Percentiles rank a stretch among this genome's conserved stretches.
phyloP scores from a whole-genome alignment of 2,888 invertebrate genomes.

The Lasiommata megera region DNA sequence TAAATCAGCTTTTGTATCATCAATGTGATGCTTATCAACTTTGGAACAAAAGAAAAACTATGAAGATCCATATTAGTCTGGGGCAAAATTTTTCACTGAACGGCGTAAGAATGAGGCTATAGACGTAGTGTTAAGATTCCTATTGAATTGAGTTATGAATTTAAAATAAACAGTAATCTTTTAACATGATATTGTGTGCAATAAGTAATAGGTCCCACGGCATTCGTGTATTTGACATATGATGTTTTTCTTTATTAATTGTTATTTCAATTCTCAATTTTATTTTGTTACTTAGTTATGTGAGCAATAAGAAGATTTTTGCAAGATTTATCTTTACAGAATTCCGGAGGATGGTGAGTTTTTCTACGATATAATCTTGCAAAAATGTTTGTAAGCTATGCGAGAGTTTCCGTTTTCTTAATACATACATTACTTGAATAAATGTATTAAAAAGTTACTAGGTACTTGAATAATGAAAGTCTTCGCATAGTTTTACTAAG shows the following conservation, averaged over 20 bases:
- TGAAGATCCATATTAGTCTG: constrained; percentile 69
- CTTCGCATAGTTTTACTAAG: constrained; percentile 51
- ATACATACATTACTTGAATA: too few relatives aligned
- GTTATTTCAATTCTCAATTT: constrained; percentile 11
- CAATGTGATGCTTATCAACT: constrained; percentile 50
- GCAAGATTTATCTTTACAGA: constrained; percentile 74
- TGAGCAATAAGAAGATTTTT: constrained; percentile 62
- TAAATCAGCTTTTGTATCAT: constrained; percentile 63
- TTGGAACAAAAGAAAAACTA: constrained; percentile 57
- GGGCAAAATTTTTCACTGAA: constrained; percentile 68
- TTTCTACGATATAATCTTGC: constrained; percentile 53
- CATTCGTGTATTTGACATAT: constrained; percentile 8
- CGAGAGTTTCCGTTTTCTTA: constrained; percentile 47
- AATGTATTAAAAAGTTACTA: too few relatives aligned
- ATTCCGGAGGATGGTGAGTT: constrained; percentile 76
- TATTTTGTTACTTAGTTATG: constrained; percentile 45
- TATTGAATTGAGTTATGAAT: constrained; percentile 36
- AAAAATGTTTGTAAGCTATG: constrained; percentile 63
- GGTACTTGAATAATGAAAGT: constrained; percentile 46
- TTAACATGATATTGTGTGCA: constrained; percentile 48
- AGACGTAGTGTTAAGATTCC: constrained; percentile 28
- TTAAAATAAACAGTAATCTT: constrained; percentile 44
- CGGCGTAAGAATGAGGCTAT: constrained; percentile 56
- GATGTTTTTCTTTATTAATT: neutral
- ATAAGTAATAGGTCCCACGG: constrained; percentile 5